phyloP scores from a whole-genome alignment of 2,888 invertebrate genomes.

The Gasteruption jaculator region DNA sequence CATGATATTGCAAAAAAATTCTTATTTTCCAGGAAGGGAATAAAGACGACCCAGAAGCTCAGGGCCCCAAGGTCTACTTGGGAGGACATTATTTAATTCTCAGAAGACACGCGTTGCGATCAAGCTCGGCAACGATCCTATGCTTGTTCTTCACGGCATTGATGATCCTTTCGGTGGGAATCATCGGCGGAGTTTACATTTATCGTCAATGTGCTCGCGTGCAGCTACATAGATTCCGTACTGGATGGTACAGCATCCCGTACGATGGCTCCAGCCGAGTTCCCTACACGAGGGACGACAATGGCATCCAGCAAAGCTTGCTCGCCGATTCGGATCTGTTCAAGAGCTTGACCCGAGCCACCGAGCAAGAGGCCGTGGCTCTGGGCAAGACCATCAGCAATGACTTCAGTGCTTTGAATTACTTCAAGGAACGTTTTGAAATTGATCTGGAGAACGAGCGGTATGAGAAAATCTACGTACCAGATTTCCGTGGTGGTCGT shows the following conservation, averaged over 20 bases:
- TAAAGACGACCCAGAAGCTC: conserved; percentile 53
- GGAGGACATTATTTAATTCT: conserved; percentile 51
- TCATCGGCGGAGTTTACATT: conserved; percentile 67
- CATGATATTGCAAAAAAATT: neutral
- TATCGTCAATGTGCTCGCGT: conserved; percentile 68
- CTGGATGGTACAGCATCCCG: conserved; percentile 67
- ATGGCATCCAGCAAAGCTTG: conserved; percentile 28
- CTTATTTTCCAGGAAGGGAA: conserved; percentile 41
- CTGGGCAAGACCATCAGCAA: conserved; percentile 21
- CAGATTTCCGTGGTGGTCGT: conserved; percentile 76
- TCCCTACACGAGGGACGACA: conserved; percentile 31
- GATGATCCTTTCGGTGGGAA: conserved; percentile 67
- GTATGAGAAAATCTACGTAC: conserved; percentile 82
- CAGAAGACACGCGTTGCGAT: conserved; percentile 54
- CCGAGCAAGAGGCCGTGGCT: conserved; percentile 25
- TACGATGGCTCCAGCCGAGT: conserved; percentile 47
- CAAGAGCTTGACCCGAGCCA: conserved; percentile 28
- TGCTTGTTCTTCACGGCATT: conserved; percentile 67
- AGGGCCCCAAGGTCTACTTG: conserved; percentile 31
- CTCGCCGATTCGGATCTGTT: conserved; percentile 35
- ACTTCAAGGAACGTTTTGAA: conserved; percentile 77
- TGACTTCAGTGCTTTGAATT: conserved; percentile 40
- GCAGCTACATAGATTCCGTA: conserved; percentile 60
- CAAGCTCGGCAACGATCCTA: conserved; percentile 62
- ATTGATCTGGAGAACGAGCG: conserved; percentile 67